Evolutionary conservation across 2,888 invertebrate genomes (phyloP).

Genomic region (Chrysina gloriosa): DNA sequence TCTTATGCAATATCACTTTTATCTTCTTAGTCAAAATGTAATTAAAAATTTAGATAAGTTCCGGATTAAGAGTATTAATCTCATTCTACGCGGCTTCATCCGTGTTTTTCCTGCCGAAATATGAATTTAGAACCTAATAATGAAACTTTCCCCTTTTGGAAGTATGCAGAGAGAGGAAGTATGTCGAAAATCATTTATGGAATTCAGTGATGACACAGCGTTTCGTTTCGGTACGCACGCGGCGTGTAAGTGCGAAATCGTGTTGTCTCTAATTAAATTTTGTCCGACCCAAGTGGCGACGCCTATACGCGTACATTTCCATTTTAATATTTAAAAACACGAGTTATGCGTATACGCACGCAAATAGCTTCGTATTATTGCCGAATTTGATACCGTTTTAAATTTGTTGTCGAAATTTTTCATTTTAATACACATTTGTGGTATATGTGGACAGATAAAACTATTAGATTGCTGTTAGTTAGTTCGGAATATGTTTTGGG

Average conservation of each 20-base stretch:
- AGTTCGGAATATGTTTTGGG: no score
- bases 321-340: slow-evolving; percentile 30
- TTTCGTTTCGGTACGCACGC: slow-evolving; percentile 19
- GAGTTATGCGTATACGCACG: neutral
- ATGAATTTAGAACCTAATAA: neutral
- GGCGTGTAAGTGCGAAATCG: slow-evolving; percentile 33
- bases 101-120: neutral
- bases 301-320: slow-evolving; percentile 11
- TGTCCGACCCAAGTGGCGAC: slow-evolving; percentile 11
- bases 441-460: no score
- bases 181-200: slow-evolving; percentile 28
- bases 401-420: neutral
- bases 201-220: slow-evolving; percentile 12
- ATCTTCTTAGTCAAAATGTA: no score
- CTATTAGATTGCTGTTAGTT: no score
- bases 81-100: no score
- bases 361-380: neutral
- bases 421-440: no score
- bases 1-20: no score
- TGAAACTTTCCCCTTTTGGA: neutral
- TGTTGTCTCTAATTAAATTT: slow-evolving; percentile 39
- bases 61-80: no score
- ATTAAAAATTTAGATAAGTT: no score
- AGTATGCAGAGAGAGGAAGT: neutral
- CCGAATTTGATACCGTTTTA: neutral